Percentiles rank a stretch among this genome's conserved stretches.
phyloP scores from a whole-genome alignment of 1,140 invertebrate species.

The Catajapyx aquilonaris region DNA sequence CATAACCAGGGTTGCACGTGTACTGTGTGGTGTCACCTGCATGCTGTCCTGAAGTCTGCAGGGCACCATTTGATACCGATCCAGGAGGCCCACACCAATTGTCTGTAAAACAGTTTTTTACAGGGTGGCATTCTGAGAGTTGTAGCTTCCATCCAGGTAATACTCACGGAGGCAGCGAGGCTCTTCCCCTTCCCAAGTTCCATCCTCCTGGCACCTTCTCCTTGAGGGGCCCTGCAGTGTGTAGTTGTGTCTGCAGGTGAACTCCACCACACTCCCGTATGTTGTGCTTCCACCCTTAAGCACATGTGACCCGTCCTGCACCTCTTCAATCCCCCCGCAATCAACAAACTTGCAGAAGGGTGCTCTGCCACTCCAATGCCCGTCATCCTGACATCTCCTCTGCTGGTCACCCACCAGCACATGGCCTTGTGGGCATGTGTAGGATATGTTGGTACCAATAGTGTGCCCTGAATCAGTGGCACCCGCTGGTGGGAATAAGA shows the following conservation, averaged over 20 bases:
- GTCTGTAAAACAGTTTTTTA: no score
- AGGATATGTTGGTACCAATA: no score
- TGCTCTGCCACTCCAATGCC: slow-evolving; percentile 56
- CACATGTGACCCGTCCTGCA: slow-evolving; percentile 25
- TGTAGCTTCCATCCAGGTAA: no score
- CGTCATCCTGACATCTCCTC: slow-evolving; percentile 43
- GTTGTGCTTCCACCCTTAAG: slow-evolving; percentile 44
- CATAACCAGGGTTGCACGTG: slow-evolving; percentile 59
- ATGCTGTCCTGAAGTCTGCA: slow-evolving; percentile 40
- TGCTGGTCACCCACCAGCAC: slow-evolving; percentile 48
- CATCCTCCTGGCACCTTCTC: slow-evolving; percentile 52
- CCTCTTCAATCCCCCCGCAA: neutral
- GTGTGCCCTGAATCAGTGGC: no score
- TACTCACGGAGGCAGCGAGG: slow-evolving; percentile 51
- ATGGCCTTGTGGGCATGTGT: slow-evolving; percentile 61
- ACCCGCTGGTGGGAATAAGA: no score
- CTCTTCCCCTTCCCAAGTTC: slow-evolving; percentile 54
- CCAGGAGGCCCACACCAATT: slow-evolving; percentile 68
- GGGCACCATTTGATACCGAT: slow-evolving; percentile 44
- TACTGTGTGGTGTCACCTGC: slow-evolving; percentile 58
- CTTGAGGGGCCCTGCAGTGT: slow-evolving; percentile 51
- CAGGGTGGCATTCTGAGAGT: no score
- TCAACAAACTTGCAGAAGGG: slow-evolving; percentile 60
- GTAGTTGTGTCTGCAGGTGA: slow-evolving; percentile 62
- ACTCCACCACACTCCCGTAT: slow-evolving; percentile 47